These are phyloP conservation scores for Musca vetustissima DNA, from an alignment of 1,140 invertebrate genomes.

Conservation along the genomic window DNA sequence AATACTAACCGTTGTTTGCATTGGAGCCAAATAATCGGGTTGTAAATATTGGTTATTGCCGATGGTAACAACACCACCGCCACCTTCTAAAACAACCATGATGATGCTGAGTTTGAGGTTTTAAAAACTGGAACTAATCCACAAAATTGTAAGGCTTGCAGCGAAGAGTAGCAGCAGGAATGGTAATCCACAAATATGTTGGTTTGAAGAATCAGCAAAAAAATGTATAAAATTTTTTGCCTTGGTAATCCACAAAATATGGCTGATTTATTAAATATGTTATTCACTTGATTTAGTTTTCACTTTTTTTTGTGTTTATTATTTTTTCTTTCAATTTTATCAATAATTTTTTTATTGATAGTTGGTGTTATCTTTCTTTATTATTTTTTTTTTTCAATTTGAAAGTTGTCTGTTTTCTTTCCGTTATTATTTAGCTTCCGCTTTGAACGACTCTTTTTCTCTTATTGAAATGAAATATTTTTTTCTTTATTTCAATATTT, in stretches of 20 bases:
- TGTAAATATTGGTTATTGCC: conserved; percentile 90
- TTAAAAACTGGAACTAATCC: conserved; percentile 27
- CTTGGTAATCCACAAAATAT: conserved; percentile 7
- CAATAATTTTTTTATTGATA: background rate
- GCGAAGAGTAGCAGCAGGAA: background rate
- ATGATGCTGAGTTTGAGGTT: conserved; percentile 26
- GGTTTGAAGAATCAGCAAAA: background rate
- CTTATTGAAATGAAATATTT: conserved; percentile 16
- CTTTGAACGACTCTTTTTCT: conserved; percentile 18
- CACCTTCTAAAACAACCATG: conserved; percentile 89
- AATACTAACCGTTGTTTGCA: conserved; percentile 85
- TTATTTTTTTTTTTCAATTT: background rate
- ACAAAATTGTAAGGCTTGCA: conserved; percentile 21
- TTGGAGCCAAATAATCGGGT: conserved; percentile 88
- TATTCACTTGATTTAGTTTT: background rate
- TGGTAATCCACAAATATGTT: conserved; percentile 22
- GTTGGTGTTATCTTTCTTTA: conserved; percentile 10
- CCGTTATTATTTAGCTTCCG: background rate
- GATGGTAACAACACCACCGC: conserved; percentile 80
- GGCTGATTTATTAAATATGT: too few species aligned
- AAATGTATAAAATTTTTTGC: conserved; percentile 2
- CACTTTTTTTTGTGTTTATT: conserved; percentile 19
- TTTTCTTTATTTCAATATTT: conserved; percentile 18
- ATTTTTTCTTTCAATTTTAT: background rate
- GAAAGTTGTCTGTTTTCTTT: conserved; percentile 15